Percentiles rank a stretch among this genome's conserved stretches.
Evolutionary conservation across 2,888 invertebrate species (phyloP).

Genomic region (Lamellibrachia columna): DNA sequence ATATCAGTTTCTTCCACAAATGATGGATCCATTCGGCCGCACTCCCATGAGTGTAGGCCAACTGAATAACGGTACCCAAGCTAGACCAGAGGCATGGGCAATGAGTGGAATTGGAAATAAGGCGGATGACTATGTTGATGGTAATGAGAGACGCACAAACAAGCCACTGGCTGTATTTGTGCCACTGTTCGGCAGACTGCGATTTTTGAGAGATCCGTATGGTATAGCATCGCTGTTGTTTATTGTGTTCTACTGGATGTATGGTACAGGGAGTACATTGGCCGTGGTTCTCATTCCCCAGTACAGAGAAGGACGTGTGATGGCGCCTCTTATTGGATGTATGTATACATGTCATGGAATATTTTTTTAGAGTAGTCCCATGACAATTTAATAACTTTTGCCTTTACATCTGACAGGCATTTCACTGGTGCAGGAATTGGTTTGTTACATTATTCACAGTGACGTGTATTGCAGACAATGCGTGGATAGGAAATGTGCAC

Average conservation of each 20-base stretch:
- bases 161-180: background rate
- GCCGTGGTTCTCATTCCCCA: constrained; percentile 54
- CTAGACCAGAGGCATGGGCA: background rate
- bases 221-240: constrained; percentile 46
- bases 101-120: too few species aligned
- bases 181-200: constrained; percentile 17
- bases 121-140: background rate
- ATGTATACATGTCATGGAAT: constrained; percentile 36
- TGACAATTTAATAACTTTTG: too few species aligned
- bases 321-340: constrained; percentile 46
- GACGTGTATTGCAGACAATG: too few species aligned
- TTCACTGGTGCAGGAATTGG: too few species aligned
- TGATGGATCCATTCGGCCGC: background rate
- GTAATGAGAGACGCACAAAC: background rate
- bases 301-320: constrained; percentile 48
- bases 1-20: background rate
- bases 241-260: constrained; percentile 55
- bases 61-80: background rate
- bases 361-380: background rate
- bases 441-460: too few species aligned
- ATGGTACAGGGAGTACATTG: constrained; percentile 51
- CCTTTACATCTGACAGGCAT: too few species aligned
- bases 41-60: background rate
- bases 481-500: background rate
- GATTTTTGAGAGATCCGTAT: constrained; percentile 28